These are phyloP conservation scores for Microvelia longipes DNA, from an alignment of 1,140 invertebrate genomes.

Conservation along the genomic window DNA sequence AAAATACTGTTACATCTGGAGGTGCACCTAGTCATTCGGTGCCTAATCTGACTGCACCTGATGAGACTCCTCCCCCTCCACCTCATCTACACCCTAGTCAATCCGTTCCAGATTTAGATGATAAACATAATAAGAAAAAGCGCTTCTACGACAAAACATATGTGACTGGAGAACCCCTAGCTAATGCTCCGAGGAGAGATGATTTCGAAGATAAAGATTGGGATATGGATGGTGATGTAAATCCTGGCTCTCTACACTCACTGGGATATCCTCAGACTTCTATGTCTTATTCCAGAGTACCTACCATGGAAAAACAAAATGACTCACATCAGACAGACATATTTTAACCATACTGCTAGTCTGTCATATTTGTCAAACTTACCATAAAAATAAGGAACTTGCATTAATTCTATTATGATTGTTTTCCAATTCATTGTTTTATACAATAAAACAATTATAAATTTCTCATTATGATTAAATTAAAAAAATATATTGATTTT, in stretches of 20 bases:
- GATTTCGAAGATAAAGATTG: neutral
- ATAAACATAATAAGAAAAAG: neutral
- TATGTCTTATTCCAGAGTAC: neutral
- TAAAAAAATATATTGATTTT: too few relatives aligned
- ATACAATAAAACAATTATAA: too few relatives aligned
- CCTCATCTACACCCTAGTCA: neutral
- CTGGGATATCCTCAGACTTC: neutral
- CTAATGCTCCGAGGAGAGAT: conserved; percentile 1
- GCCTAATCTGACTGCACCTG: neutral
- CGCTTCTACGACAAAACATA: neutral
- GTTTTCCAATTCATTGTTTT: too few relatives aligned
- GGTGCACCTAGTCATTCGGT: neutral
- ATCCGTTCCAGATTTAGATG: neutral
- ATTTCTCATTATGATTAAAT: too few relatives aligned
- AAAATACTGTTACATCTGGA: neutral
- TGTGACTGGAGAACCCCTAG: conserved; percentile 5
- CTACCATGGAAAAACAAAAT: neutral
- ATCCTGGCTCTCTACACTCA: neutral
- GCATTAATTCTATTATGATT: too few relatives aligned
- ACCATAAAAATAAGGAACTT: too few relatives aligned
- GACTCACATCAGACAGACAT: neutral
- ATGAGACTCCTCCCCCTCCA: neutral
- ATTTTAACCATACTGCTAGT: neutral
- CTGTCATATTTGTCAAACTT: neutral
- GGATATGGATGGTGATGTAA: neutral